A percentile compares a stretch with the other conserved stretches of the same genome.
Evolutionary conservation across 1,140 invertebrate genomes (phyloP).

Genomic region (Oreohelix idahoensis): DNA sequence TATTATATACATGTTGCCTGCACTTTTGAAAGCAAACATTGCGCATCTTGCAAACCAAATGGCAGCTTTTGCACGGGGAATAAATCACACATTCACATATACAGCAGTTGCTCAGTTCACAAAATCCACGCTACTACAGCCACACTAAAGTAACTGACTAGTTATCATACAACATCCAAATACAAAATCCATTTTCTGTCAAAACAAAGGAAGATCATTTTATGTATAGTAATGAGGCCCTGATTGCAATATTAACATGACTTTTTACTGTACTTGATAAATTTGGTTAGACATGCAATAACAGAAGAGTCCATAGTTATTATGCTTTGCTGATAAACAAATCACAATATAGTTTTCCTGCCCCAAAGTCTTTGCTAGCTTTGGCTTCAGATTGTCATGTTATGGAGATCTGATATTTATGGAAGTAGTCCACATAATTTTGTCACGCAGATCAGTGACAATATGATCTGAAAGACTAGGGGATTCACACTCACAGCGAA

Average conservation of each 20-base stretch:
- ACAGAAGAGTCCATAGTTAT: not conserved
- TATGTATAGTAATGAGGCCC: conserved; percentile 16
- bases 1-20: not conserved
- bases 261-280: too few relatives aligned
- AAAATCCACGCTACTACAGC: not conserved
- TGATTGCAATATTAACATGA: conserved; percentile 15
- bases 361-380: too few relatives aligned
- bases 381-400: not conserved
- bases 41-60: not conserved
- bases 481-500: conserved; percentile 14
- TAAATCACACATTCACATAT: too few relatives aligned
- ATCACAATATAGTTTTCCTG: too few relatives aligned
- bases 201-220: conserved; percentile 20
- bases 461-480: conserved; percentile 30
- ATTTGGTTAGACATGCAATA: not conserved
- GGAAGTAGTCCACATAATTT: not conserved
- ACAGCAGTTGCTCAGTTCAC: too few relatives aligned
- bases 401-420: not conserved
- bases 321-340: too few relatives aligned
- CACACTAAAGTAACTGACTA: not conserved
- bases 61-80: not conserved
- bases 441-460: conserved; percentile 16
- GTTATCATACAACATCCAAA: not conserved
- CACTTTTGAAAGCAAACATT: not conserved
- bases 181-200: too few relatives aligned